phyloP scores from a whole-genome alignment of 2,888 invertebrate genomes.

The Neoitamus cyanurus region DNA sequence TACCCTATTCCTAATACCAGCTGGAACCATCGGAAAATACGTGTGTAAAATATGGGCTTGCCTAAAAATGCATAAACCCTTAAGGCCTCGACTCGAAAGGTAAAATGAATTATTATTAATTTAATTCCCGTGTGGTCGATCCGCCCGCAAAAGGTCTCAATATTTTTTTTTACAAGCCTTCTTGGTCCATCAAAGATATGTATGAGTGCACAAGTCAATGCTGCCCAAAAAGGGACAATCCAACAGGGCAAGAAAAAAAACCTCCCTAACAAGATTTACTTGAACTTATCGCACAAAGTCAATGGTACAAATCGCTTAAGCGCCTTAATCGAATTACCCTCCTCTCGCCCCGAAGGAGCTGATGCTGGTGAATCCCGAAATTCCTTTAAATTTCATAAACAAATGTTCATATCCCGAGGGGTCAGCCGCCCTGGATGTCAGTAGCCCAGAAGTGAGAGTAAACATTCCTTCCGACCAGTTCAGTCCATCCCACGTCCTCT shows the following conservation, averaged over 20 bases:
- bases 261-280: not conserved
- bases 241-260: not conserved
- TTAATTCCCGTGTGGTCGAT: too few species aligned
- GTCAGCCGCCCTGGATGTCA: not conserved
- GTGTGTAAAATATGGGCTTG: too few species aligned
- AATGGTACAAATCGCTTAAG: constrained; percentile 1
- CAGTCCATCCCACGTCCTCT: not conserved
- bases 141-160: not conserved
- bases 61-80: too few species aligned
- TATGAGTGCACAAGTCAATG: not conserved
- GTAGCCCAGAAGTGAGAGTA: not conserved
- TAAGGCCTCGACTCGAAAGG: too few species aligned
- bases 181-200: not conserved
- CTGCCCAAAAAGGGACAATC: not conserved
- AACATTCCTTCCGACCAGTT: not conserved
- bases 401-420: constrained; percentile 15
- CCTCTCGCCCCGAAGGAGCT: not conserved
- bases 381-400: constrained; percentile 37
- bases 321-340: constrained; percentile 8
- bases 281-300: constrained; percentile 4
- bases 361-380: not conserved
- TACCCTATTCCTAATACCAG: too few species aligned
- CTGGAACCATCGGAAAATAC: too few species aligned
- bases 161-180: not conserved
- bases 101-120: too few species aligned